phyloP scores from a whole-genome alignment of 2,113 vertebrate genomes.

The Epinephelus moara region DNA sequence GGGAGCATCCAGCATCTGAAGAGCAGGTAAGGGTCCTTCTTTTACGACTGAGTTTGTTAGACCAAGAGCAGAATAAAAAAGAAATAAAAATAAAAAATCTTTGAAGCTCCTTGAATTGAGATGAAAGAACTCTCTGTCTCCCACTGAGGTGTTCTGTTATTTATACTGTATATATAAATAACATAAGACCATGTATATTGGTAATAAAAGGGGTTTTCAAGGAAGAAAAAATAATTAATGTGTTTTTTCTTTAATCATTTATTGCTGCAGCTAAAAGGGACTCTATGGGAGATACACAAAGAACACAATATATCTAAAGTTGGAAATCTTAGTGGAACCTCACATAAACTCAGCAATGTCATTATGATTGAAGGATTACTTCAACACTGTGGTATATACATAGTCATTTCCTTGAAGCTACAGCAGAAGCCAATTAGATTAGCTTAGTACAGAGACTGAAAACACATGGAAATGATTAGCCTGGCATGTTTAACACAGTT shows the following conservation, averaged over 20 bases:
- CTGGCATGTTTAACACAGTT: neutral
- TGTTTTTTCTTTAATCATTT: conserved; percentile 2
- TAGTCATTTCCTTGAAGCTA: too few species aligned
- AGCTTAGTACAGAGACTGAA: neutral
- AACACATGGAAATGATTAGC: neutral
- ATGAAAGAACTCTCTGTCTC: conserved; percentile 44
- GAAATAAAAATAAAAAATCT: neutral
- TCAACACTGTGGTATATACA: neutral
- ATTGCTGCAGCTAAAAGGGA: neutral
- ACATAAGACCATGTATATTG: neutral
- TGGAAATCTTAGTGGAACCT: neutral
- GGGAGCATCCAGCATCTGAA: conserved; percentile 95
- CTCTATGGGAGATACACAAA: neutral
- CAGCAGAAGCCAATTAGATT: neutral
- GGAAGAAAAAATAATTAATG: neutral
- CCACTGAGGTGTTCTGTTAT: conserved; percentile 30
- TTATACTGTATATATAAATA: conserved; percentile 49
- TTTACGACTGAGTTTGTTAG: neutral
- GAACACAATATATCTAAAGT: neutral
- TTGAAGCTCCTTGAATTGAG: conserved; percentile 35
- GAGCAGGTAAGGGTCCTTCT: conserved; percentile 75
- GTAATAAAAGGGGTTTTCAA: conserved; percentile 30
- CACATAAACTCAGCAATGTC: neutral
- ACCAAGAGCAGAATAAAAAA: neutral
- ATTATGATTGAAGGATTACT: neutral